Percentiles rank a stretch among this genome's conserved stretches.
Conservation (phyloP, 2,888 invertebrate species). For the Andrena chrysosceles region DNA sequence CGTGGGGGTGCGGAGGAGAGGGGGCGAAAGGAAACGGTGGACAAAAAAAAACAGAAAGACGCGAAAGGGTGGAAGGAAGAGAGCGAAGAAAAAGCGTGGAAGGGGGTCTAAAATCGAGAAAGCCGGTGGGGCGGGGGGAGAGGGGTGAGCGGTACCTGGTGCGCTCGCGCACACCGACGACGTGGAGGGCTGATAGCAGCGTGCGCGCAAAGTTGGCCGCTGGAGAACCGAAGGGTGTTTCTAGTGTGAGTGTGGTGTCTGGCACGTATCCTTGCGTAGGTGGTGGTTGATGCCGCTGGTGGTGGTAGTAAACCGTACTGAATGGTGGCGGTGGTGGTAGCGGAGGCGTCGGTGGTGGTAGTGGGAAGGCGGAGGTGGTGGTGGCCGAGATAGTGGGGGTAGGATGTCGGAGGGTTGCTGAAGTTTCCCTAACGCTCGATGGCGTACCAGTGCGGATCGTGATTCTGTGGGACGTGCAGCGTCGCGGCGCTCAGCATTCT, state of each 20-base stretch:
- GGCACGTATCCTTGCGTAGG: constrained; percentile 17
- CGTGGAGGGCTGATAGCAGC: constrained; percentile 57
- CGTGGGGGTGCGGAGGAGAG: not conserved
- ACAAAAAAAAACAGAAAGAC: constrained; percentile 4
- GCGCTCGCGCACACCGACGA: constrained; percentile 68
- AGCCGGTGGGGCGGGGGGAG: constrained; percentile 25
- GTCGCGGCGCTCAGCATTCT: constrained; percentile 67
- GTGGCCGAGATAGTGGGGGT: constrained; percentile 60
- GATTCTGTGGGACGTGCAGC: constrained; percentile 82
- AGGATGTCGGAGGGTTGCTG: constrained; percentile 77
- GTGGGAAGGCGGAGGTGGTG: constrained; percentile 46
- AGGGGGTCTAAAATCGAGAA: constrained; percentile 46
- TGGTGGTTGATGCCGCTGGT: constrained; percentile 19
- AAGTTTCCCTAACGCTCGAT: constrained; percentile 83
- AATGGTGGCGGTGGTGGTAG: constrained; percentile 41
- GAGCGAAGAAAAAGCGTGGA: constrained; percentile 51
- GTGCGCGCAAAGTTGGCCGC: constrained; percentile 75
- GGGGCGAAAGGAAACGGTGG: not conserved
- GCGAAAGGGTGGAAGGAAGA: constrained; percentile 44
- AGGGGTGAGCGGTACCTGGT: constrained; percentile 56
- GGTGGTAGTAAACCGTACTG: constrained; percentile 46
- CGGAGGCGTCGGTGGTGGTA: constrained; percentile 41
- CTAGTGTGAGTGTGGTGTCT: constrained; percentile 52
- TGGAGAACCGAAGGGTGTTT: constrained; percentile 68
- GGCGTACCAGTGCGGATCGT: constrained; percentile 83